phyloP scores from a whole-genome alignment of 2,888 invertebrate genomes.

The Drosophila quasianomalipes region DNA sequence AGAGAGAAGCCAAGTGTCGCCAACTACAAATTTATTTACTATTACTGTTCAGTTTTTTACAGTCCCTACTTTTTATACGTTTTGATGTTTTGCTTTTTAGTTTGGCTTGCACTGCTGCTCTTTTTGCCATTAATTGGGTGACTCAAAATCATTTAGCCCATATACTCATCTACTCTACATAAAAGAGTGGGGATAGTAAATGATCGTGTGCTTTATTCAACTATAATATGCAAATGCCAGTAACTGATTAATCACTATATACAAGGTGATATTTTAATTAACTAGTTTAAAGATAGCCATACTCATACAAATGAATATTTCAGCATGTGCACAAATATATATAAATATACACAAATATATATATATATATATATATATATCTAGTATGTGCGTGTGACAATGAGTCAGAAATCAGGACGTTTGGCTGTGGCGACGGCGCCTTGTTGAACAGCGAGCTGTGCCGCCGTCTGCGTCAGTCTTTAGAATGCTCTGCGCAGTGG shows the following conservation, averaged over 20 bases:
- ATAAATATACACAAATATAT: not conserved
- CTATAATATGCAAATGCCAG: not conserved
- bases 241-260: not conserved
- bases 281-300: not conserved
- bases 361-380: not conserved
- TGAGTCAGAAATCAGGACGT: conserved; percentile 81
- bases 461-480: conserved; percentile 61
- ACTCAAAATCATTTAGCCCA: conserved; percentile 5
- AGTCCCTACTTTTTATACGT: conserved; percentile 50
- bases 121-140: conserved; percentile 14
- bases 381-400: conserved; percentile 33
- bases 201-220: not conserved
- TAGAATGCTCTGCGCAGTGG: conserved; percentile 71
- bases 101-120: conserved; percentile 30
- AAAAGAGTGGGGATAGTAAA: not conserved
- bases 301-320: not conserved
- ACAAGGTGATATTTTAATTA: not conserved
- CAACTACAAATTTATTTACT: conserved; percentile 76
- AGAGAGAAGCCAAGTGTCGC: conserved; percentile 81
- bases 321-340: not conserved
- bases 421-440: conserved; percentile 81
- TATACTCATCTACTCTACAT: not conserved
- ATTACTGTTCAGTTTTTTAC: conserved; percentile 60
- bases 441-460: conserved; percentile 74
- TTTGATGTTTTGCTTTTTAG: conserved; percentile 34